Conservation (phyloP, 2,113 vertebrate genomes). For the Rhea pennata region DNA sequence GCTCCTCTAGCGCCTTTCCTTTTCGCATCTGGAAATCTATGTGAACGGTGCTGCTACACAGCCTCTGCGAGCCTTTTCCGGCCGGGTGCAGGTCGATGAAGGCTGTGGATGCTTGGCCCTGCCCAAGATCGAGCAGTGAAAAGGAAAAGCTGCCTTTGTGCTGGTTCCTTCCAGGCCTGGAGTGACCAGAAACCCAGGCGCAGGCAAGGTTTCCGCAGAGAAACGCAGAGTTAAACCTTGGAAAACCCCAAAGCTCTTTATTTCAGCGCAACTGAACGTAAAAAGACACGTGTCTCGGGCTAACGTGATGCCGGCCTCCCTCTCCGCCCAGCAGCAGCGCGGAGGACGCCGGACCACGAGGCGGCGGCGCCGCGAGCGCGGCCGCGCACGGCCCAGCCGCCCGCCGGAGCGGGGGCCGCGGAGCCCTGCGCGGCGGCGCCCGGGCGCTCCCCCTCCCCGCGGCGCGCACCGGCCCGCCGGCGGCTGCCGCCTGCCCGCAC, state of each 20-base stretch:
- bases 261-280: background rate
- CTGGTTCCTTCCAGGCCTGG: background rate
- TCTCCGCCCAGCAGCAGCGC: rapidly evolving
- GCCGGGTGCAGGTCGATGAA: background rate
- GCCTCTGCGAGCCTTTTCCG: background rate
- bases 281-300: rapidly evolving
- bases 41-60: background rate
- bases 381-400: no score
- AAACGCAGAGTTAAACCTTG: background rate
- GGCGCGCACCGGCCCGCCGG: no score
- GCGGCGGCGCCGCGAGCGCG: no score
- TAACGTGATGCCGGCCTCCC: background rate
- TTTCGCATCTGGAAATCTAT: background rate
- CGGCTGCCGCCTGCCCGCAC: background rate
- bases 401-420: no score
- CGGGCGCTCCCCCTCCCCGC: no score
- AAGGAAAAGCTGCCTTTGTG: background rate
- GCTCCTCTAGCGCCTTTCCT: background rate
- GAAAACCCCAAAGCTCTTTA: background rate
- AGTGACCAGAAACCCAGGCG: background rate
- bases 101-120: rapidly evolving
- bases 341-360: rapidly evolving
- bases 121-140: background rate
- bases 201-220: background rate
- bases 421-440: no score